Evolutionary conservation across 2,113 vertebrate genomes (phyloP).

Genomic region (Syrrhaptes paradoxus): DNA sequence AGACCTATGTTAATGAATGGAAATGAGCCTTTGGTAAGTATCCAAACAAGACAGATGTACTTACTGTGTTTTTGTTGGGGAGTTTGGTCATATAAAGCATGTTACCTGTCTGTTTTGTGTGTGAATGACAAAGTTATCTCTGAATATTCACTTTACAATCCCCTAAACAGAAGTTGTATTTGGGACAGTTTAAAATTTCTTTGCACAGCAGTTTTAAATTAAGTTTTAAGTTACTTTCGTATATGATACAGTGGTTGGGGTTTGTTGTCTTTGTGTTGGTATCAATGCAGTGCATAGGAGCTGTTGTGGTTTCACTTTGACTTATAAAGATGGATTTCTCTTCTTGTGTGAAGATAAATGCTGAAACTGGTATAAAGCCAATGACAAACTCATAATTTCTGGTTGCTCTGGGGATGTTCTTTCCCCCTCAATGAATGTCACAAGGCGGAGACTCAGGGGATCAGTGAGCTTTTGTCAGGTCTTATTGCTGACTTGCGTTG

Average conservation of each 20-base stretch:
- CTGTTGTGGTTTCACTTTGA: neutral
- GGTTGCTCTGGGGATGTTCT: neutral
- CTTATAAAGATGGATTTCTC: neutral
- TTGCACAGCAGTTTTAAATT: neutral
- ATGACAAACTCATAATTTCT: neutral
- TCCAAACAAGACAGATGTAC: neutral
- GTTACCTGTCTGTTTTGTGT: neutral
- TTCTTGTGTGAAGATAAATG: neutral
- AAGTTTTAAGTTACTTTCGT: neutral
- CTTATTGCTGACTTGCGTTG: neutral
- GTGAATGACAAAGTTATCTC: neutral
- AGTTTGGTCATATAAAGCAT: accelerated
- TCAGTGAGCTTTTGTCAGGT: neutral
- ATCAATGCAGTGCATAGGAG: neutral
- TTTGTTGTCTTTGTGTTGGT: neutral
- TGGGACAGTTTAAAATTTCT: neutral
- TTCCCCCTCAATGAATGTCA: neutral
- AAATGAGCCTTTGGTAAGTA: neutral
- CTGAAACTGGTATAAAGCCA: neutral
- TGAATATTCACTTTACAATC: neutral
- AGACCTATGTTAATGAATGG: slow-evolving; percentile 20
- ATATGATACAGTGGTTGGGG: neutral
- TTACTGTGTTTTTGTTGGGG: neutral
- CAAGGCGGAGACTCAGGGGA: neutral
- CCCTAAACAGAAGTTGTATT: neutral